phyloP scores from a whole-genome alignment of 2,888 invertebrate genomes.

The Anarsia innoxiella region DNA sequence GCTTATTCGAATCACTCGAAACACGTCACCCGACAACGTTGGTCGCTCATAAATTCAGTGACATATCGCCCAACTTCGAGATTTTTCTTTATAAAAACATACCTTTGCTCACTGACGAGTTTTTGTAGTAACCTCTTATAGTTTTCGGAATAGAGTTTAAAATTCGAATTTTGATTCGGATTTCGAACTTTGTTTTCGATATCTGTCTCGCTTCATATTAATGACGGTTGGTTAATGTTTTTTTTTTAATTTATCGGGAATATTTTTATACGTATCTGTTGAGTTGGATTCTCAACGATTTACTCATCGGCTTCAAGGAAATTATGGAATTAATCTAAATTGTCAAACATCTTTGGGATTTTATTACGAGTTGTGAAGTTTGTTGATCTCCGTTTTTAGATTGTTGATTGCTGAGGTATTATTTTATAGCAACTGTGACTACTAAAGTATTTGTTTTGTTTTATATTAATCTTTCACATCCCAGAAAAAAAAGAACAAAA shows the following conservation, averaged over 20 bases:
- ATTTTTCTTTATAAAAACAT: constrained; percentile 48
- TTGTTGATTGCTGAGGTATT: no score
- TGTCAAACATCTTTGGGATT: no score
- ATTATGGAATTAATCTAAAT: no score
- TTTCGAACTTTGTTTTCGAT: constrained; percentile 33
- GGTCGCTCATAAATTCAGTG: constrained; percentile 63
- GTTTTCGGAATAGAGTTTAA: constrained; percentile 28
- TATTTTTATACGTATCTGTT: constrained; percentile 37
- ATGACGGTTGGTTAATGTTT: constrained; percentile 47
- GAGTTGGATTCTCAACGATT: constrained; percentile 30
- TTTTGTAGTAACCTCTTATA: constrained; percentile 27
- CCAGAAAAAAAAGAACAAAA: no score
- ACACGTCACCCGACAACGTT: constrained; percentile 52
- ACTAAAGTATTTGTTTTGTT: no score
- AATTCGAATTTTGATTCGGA: constrained; percentile 23
- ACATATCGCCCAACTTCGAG: constrained; percentile 61
- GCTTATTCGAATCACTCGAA: constrained; percentile 53
- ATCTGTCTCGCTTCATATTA: constrained; percentile 56
- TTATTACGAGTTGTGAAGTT: no score
- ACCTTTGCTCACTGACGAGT: constrained; percentile 22
- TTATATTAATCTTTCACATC: no score
- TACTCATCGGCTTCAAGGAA: constrained; percentile 23
- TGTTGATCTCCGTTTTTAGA: no score
- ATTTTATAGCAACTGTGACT: no score
- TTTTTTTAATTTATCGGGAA: constrained; percentile 59